Evolutionary conservation across 2,113 vertebrate species (phyloP), one percentile per base, ranked within the genome.

Genomic region (Amphiprion percula): DNA sequence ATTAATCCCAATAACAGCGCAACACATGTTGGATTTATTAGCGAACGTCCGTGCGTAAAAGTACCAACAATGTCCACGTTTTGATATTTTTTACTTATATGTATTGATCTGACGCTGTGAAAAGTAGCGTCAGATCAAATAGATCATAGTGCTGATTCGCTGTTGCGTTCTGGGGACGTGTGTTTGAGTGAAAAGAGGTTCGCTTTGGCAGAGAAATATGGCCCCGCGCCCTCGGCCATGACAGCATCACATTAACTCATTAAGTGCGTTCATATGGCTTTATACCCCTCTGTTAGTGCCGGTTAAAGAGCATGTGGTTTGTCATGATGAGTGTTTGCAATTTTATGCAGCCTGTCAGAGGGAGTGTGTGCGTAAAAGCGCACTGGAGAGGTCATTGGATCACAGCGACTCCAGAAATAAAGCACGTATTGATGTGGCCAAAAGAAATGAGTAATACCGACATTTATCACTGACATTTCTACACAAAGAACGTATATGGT

Each of bases 1-100:
- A 89, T 91, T 88, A 87, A 90, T 88, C 70, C 85, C 79, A 77
- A 82, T 86, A 83, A 90, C 58, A 73, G 70, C 63, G 10, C 46
- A 56, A 54, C 64, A 81, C 84, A 83, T 62, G 39, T 21, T 71
- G 84, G 73, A 54, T 67, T 60, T 84, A 80, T 77, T 80, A 76
- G 73, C 3, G 30, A 17, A 10, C 46, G 17, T n/a, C 41, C 28
- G 54, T 44, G 66, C 69, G 74, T 64, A 58, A 79, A 66, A 23
- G 53, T 41, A 39, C 7, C 12, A 41, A 4, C 19, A 37, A 55
- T 24, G 50, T 9, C 54, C 12, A 60, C 28, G 15, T 68, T 70
- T 53, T 17, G 7, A 62, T 69, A 24, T 16, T 1, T 70, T 74
- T 54, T 66, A 74, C 58, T 55, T 53, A 79, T 56, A 53, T 17